Evolutionary conservation across 2,888 invertebrate species (phyloP), one percentile per base, ranked within the genome.

Genomic region (Seira ritae): DNA sequence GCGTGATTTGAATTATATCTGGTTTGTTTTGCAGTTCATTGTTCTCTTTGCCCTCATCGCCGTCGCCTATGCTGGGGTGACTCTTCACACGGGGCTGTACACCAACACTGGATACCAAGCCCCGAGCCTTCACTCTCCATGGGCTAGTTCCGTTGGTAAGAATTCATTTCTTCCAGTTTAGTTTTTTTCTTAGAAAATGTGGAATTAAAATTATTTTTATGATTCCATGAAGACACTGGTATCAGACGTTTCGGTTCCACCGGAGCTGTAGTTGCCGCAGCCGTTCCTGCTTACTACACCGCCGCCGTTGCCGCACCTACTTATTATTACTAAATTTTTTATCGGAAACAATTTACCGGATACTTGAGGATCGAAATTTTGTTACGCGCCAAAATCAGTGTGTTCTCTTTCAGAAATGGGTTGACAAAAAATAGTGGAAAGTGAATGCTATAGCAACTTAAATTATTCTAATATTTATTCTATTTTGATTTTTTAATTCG

Each of bases 221-320:
- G 1, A 4, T 31, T 31, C 8, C 8, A 31, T 31, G 31, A 31
- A 46, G 55, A 50, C 70, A 80, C 82, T 24, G 86, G 86, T 22
- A 86, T 86, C 65, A 55, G 86, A 12, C 73, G 86, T 46, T 86
- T 76, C 23, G 86, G 86, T 65, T 80, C 84, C 15, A 86, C 86
- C 12, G 86, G 74, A 24, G 86, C 80, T 65, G 31, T 37, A 15
- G 1, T 65, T 3, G 10, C 20, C 20, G 66, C 69, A 23, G 81
- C 85, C 1, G 74, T 69, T n/a, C 81, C 80, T 24, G 80, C 75
- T 22, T 78, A 79, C 60, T 74, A 78, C 62, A 19, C 66, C 1
- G 23, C 55, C 10, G 74, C 71, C 10, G 2, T 68, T 55, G 66
- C 68, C 24, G 70, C 72, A n/a, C 72, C 72, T 3, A 65, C 68